A percentile compares a stretch with the other conserved stretches of the same genome.
phyloP scores from a whole-genome alignment of 2,797 vertebrate genomes.

The Myripristis murdjan region DNA sequence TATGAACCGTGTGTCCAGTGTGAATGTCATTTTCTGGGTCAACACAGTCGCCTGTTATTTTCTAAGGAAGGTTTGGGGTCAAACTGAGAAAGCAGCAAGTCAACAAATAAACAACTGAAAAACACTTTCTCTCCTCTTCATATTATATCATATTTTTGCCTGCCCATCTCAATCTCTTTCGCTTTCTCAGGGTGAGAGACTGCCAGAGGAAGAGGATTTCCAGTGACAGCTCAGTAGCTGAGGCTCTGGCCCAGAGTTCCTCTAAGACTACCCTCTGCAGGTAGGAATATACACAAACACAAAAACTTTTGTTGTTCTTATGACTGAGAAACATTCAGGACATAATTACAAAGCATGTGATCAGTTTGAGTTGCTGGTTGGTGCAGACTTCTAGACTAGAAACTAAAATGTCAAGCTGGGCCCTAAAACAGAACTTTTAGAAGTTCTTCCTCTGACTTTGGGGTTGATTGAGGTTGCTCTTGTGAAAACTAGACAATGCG shows the following conservation, averaged over 20 bases:
- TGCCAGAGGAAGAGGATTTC: constrained; percentile 69
- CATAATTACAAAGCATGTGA: too few species aligned
- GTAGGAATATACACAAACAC: constrained; percentile 43
- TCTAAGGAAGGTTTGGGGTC: background rate
- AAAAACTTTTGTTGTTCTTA: background rate
- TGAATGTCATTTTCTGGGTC: background rate
- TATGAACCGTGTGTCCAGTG: background rate
- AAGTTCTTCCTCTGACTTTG: too few species aligned
- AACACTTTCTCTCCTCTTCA: background rate
- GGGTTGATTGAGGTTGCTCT: too few species aligned
- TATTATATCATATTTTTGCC: too few species aligned
- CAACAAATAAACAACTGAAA: background rate
- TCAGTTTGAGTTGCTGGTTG: too few species aligned
- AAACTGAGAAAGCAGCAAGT: too few species aligned
- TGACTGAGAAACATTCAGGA: too few species aligned
- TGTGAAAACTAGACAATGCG: too few species aligned
- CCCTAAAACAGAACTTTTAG: too few species aligned
- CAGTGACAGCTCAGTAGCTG: constrained; percentile 63
- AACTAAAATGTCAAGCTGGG: too few species aligned
- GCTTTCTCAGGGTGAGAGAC: constrained; percentile 58
- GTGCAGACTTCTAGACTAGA: too few species aligned
- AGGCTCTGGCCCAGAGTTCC: constrained; percentile 53
- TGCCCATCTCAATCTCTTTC: background rate
- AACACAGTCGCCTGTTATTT: background rate
- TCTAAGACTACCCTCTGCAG: constrained; percentile 71